Base-by-base conservation (phyloP, 2,888 invertebrate genomes). In the Drosophila subsilvestris region DNA sequence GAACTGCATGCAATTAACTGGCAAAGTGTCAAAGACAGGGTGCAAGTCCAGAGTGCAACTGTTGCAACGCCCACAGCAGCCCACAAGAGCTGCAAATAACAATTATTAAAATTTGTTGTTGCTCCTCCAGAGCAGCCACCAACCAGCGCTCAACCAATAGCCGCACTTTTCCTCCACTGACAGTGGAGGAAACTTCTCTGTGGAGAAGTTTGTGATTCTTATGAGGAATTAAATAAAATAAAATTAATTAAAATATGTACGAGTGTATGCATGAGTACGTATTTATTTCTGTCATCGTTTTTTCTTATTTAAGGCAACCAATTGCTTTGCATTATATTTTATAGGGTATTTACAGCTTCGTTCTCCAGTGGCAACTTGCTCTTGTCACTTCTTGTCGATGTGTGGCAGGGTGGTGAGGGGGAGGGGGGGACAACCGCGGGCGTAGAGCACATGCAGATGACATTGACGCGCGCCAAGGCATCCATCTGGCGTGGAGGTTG, bases 41-140 rank as follows among this genome's bases (percentile, higher is more conserved):
- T 63, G 60, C 22, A 45, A 45, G 62, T 10, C 29, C 43, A 27
- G 18, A 27, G 18, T 42, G 59, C 63, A 47, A 17, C 32, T 29
- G 37, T 37, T 37, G 70, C 43, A 68, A 77, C 88, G 75, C 86
- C 88, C 76, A 81, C 79, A 17, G 56, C 74, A 54, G 63, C 55
- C 63, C 57, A 67, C 74, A 45, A 66, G 48, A 42, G 55, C 25
- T 57, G 69, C 63, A 78, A 83, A 87, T 79, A 76, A 85, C 82
- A 87, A 87, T 87, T 87, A 87, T 83, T 87, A 83, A 63, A 63
- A 63, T 49, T 55, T 20, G 42, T 51, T 50, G 37, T 7, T n/a
- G n/a, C 37, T 14, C 5, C 32, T 5, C 32, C 50, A 62, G 37
- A 20, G 44, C n/a, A 25, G 55, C 55, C 67, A 42, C 55, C 29